Conservation (phyloP, 2,797 vertebrate species). For the Alauda arvensis region DNA sequence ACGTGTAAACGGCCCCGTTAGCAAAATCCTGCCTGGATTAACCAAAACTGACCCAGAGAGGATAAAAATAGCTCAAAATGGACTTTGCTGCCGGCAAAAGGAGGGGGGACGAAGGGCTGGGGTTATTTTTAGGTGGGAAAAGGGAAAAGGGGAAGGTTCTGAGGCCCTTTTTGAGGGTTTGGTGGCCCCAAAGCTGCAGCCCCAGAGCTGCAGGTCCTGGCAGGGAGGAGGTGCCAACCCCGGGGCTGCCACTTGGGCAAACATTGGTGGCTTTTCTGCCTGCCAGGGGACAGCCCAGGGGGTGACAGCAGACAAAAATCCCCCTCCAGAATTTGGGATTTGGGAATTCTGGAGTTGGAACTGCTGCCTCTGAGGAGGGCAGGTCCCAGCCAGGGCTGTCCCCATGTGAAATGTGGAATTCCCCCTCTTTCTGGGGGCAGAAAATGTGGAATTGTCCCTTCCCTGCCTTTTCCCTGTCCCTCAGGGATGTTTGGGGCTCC, state of each 20-base stretch:
- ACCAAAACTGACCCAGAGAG: neutral
- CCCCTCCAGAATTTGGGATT: neutral
- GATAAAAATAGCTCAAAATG: neutral
- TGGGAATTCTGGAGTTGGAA: neutral
- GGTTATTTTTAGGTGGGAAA: neutral
- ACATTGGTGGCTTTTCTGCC: neutral
- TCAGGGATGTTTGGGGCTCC: neutral
- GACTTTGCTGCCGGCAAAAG: neutral
- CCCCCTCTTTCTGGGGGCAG: too few species aligned
- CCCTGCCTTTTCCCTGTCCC: neutral
- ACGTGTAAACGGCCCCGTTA: neutral
- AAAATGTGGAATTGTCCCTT: neutral
- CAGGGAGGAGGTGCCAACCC: neutral
- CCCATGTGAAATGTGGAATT: too few species aligned
- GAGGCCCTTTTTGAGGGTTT: neutral
- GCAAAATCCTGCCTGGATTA: neutral
- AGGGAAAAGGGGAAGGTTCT: neutral
- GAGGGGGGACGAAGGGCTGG: neutral
- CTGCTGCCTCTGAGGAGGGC: neutral
- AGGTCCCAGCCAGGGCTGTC: neutral
- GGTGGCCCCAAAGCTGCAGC: neutral
- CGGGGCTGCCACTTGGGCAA: too few species aligned
- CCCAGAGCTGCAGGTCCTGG: neutral
- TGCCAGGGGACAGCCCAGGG: neutral
- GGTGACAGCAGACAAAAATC: neutral